phyloP scores from a whole-genome alignment of 92 coral and sea anemone genomes.

The Epizoanthus rinbou region DNA sequence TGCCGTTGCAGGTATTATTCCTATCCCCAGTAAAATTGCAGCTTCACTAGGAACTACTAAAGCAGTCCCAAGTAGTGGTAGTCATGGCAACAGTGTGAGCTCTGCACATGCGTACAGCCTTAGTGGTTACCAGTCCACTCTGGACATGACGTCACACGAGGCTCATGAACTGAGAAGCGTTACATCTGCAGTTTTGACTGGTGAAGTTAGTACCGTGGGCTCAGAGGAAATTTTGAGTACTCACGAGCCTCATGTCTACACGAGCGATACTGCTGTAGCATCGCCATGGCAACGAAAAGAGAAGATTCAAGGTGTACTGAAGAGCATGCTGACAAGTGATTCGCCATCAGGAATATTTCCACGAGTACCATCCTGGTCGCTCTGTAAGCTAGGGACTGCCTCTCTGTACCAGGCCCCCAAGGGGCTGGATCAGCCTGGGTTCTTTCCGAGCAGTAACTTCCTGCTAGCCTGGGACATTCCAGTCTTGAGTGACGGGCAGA shows the following conservation, averaged over 20 bases:
- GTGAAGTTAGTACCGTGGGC: constrained; percentile 81
- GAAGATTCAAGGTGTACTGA: constrained; percentile 73
- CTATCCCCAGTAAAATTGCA: constrained; percentile 63
- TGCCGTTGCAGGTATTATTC: constrained; percentile 64
- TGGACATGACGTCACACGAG: constrained; percentile 86
- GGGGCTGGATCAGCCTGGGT: constrained; percentile 96
- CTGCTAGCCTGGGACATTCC: constrained; percentile 98
- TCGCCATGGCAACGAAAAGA: constrained; percentile 48
- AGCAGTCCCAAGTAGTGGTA: constrained; percentile 46
- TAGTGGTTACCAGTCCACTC: constrained; percentile 93
- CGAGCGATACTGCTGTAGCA: constrained; percentile 41
- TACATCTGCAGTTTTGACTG: constrained; percentile 87
- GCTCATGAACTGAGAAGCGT: constrained; percentile 90
- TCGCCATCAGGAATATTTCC: constrained; percentile 82
- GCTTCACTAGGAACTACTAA: constrained; percentile 43
- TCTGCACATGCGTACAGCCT: constrained; percentile 65
- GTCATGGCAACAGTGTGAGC: constrained; percentile 76
- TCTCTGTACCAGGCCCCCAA: constrained; percentile 85
- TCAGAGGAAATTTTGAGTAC: constrained; percentile 81
- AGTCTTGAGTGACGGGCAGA: constrained; percentile 78
- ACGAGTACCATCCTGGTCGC: constrained; percentile 94
- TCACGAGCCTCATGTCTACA: constrained; percentile 62
- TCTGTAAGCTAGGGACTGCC: constrained; percentile 91
- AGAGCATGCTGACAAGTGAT: constrained; percentile 91
- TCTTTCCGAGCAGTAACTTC: constrained; percentile 97